Evolutionary conservation across 2,797 vertebrate species (phyloP).

Genomic region (Tokudaia muenninki): DNA sequence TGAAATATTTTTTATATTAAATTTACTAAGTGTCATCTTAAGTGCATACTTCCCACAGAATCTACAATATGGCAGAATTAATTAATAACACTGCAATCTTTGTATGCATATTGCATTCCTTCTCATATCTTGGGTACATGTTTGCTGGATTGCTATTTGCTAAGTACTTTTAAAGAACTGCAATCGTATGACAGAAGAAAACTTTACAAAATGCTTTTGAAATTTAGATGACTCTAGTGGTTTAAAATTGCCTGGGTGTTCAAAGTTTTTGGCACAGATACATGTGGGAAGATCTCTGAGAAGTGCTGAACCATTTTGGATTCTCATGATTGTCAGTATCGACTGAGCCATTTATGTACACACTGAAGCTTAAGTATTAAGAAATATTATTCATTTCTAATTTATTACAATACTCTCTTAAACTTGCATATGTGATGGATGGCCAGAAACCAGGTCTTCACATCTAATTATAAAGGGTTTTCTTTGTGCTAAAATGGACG

Average conservation of each 20-base stretch:
- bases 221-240: slow-evolving; percentile 52
- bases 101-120: not conserved
- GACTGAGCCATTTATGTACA: slow-evolving; percentile 55
- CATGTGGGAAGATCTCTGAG: slow-evolving; percentile 50
- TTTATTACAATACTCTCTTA: slow-evolving; percentile 82
- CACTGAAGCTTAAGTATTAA: slow-evolving; percentile 51
- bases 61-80: not conserved
- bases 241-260: slow-evolving; percentile 67
- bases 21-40: not conserved
- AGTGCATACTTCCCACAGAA: not conserved
- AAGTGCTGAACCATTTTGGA: slow-evolving; percentile 56
- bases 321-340: slow-evolving; percentile 54
- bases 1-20: not conserved
- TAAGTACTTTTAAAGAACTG: not conserved
- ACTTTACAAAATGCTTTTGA: slow-evolving; percentile 22
- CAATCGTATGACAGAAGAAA: slow-evolving; percentile 15
- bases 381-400: slow-evolving; percentile 83
- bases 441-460: slow-evolving; percentile 82
- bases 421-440: slow-evolving; percentile 80
- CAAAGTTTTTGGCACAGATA: slow-evolving; percentile 54
- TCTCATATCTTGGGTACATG: not conserved
- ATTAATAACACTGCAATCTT: not conserved
- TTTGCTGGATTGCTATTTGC: not conserved
- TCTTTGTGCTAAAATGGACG: slow-evolving; percentile 79
- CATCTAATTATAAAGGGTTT: slow-evolving; percentile 83